Base-by-base conservation (phyloP, 2,797 vertebrate species). In the Centroberyx gerrardi region DNA sequence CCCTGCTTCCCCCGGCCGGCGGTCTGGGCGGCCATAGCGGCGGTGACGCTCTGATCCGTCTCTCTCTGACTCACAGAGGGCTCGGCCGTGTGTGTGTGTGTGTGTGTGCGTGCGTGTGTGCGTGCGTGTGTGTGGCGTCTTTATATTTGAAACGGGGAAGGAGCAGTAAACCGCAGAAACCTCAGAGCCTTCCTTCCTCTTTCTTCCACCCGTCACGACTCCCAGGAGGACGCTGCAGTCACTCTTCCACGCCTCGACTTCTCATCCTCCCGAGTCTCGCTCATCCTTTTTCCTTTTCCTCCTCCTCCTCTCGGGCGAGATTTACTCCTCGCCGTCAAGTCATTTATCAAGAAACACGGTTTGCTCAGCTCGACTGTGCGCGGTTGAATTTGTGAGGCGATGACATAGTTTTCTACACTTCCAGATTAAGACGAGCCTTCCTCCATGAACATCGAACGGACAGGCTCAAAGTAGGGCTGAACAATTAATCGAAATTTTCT, bases 111-210 rank as follows among this genome's bases (percentile, higher is more conserved):
- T 14, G 59, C 58, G 58, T 72, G 67, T 68, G 29, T 3, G 59
- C 58, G 58, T 72, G 67, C 66, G 29, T 15, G 0, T 74, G 61
- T 62, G 67, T 33, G 18, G 76, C 49, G 56, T 53, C 73, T 83
- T 87, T 62, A 74, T 77, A 80, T 90, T 80, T 76, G 31, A 86
- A 74, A 80, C 10, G 9, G 48, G 33, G 44, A 87, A 64, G 62
- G 22, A 78, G 58, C 6, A 64, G 72, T 70, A 83, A 91, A 84
- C 87, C 91, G 33, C 90, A 86, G 60, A 74, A 81, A 81, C 87
- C 91, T 74, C 91, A 87, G 62, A 84, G 66, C 6, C 81, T 86
- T 88, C 83, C 87, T 90, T 49, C 29, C 42, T 48, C 77, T 75
- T 86, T 75, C 69, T 10, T 33, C 48, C 42, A 1, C 40, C 33